Evolutionary conservation across 2,113 vertebrate genomes (phyloP).

Genomic region (Capra hircus): DNA sequence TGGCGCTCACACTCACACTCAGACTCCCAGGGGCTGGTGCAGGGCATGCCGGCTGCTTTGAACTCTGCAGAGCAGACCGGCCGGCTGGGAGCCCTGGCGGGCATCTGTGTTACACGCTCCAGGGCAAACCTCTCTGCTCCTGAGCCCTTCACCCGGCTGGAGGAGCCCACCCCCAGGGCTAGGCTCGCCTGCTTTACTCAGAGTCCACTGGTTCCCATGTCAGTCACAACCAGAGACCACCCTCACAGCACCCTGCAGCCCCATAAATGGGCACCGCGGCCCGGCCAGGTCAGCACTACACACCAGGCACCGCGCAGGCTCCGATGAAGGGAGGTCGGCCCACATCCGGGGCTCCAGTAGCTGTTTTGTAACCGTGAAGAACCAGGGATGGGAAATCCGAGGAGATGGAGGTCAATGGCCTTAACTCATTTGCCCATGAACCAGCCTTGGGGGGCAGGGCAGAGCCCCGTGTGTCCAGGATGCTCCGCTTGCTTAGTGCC

Average conservation of each 20-base stretch:
- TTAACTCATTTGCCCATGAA: not conserved
- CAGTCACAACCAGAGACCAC: not conserved
- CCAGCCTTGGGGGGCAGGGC: accelerated
- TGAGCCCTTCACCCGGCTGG: not conserved
- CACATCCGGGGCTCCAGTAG: not conserved
- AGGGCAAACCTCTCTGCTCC: no score
- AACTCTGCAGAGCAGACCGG: not conserved
- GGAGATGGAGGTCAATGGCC: not conserved
- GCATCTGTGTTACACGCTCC: accelerated
- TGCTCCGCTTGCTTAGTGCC: not conserved
- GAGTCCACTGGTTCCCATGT: not conserved
- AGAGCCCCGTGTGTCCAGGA: not conserved
- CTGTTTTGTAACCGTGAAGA: not conserved
- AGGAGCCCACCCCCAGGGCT: not conserved
- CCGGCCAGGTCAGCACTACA: no score
- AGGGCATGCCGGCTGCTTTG: not conserved
- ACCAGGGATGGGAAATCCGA: not conserved
- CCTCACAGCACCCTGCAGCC: not conserved
- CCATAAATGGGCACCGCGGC: not conserved
- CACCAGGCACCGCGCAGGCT: no score
- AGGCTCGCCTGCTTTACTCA: not conserved
- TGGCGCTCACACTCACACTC: accelerated
- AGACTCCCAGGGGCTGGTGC: not conserved
- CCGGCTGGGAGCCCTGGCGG: accelerated
- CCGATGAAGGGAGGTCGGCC: not conserved